A percentile compares a stretch with the other conserved stretches of the same genome.
phyloP scores from a whole-genome alignment of 2,888 invertebrate species.

The Leucophenga maculata region DNA sequence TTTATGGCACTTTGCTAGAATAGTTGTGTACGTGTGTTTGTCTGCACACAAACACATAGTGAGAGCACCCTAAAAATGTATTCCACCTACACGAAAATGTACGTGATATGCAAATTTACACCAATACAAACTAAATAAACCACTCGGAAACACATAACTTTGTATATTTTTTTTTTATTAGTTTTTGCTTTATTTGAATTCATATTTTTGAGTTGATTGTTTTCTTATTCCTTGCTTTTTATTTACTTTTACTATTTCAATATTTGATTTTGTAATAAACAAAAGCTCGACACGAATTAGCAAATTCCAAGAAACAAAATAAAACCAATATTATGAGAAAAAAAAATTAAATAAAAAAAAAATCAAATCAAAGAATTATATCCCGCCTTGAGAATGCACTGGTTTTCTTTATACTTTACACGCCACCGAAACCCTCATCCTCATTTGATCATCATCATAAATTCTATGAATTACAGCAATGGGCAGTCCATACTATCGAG shows the following conservation, averaged over 20 bases:
- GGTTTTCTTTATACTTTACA: conserved; percentile 43
- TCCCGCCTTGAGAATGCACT: conserved; percentile 38
- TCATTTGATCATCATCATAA: conserved; percentile 74
- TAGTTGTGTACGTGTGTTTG: background rate
- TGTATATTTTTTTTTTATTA: conserved; percentile 34
- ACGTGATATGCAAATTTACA: background rate
- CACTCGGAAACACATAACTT: conserved; percentile 1
- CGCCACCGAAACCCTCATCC: conserved; percentile 64
- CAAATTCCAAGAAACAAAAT: conserved; percentile 47
- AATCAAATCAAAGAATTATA: conserved; percentile 27
- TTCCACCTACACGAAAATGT: background rate
- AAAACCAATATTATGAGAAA: conserved; percentile 38
- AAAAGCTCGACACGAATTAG: conserved; percentile 60
- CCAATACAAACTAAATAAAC: background rate
- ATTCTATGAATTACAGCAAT: conserved; percentile 73
- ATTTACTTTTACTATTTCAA: conserved; percentile 34
- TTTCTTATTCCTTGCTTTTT: conserved; percentile 26
- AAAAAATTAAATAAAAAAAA: conserved; percentile 30
- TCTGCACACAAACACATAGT: conserved; percentile 1
- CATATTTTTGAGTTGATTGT: conserved; percentile 26
- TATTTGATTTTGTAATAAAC: conserved; percentile 41
- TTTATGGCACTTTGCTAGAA: conserved; percentile 46
- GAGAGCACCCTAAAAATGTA: background rate
- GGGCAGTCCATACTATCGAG: conserved; percentile 81
- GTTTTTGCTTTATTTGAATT: conserved; percentile 32